Percentiles rank a stretch among this genome's conserved stretches.
Evolutionary conservation across 2,888 invertebrate genomes (phyloP).

Genomic region (Ligdia adustata): DNA sequence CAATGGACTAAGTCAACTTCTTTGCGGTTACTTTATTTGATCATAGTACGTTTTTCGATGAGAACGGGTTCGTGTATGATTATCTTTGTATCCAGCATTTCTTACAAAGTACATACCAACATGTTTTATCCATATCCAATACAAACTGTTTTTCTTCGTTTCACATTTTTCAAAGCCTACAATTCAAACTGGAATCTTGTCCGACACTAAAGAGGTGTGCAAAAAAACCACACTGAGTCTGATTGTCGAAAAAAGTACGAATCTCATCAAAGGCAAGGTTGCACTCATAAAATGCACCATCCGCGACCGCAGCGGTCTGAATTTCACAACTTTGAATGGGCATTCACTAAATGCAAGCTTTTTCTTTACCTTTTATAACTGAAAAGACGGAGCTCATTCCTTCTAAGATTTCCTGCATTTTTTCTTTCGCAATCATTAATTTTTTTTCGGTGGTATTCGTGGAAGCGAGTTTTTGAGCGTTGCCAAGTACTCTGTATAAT

Average conservation of each 20-base stretch:
- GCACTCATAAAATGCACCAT: slow-evolving; percentile 74
- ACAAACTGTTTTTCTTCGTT: slow-evolving; percentile 23
- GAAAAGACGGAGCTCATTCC: slow-evolving; percentile 75
- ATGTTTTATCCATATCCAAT: slow-evolving; percentile 12
- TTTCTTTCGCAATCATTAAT: slow-evolving; percentile 64
- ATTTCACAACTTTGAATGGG: slow-evolving; percentile 73
- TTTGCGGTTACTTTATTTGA: no score
- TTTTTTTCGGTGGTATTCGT: slow-evolving; percentile 52
- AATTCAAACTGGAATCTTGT: slow-evolving; percentile 43
- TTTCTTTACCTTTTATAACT: slow-evolving; percentile 76
- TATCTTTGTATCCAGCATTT: no score
- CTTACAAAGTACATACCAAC: neutral
- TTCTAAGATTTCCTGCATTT: slow-evolving; percentile 61
- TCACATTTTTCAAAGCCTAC: slow-evolving; percentile 33
- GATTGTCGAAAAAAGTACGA: slow-evolving; percentile 76
- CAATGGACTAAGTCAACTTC: no score
- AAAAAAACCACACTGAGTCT: slow-evolving; percentile 60
- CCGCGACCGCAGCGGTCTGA: slow-evolving; percentile 66
- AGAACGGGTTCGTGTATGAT: no score
- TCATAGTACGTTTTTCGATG: no score
- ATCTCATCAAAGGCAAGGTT: slow-evolving; percentile 70
- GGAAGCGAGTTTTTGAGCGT: slow-evolving; percentile 38
- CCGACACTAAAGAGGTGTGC: slow-evolving; percentile 38
- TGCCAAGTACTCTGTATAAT: slow-evolving; percentile 36
- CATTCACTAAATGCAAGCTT: slow-evolving; percentile 79